Base-by-base conservation (phyloP, 1,140 invertebrate genomes). In the Laupala kohalensis region DNA sequence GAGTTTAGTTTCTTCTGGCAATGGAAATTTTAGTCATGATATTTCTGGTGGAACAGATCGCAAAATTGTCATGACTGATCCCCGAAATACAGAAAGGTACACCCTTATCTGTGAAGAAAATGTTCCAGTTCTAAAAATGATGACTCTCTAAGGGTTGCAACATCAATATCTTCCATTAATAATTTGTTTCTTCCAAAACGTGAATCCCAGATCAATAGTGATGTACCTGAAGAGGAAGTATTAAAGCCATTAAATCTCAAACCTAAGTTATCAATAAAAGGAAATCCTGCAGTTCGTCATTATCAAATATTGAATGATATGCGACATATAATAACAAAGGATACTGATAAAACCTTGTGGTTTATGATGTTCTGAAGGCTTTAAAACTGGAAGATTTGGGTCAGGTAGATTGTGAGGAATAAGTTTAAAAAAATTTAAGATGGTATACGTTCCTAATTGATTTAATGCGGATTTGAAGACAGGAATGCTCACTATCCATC, bases 401-500 rank as follows among this genome's bases (percentile, higher is more conserved):
- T 4, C 85, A 89, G 77, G 87, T 96, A 3, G 92, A 98, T 84
- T 97, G 95, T 82, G 97, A 99, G 62, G 92, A 95, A 77, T 95
- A 98, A 82, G 87, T 97, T 0, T 96, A 97, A 78, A 92, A 92
- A 79, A 85, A 75, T 94, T 92, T 74, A 95, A 96, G 84, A 91
- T 92, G 83, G 90, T 99, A 67, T 98, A 92, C 82, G 95, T 99
- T 76, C 98, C 98, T 64, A 98, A 95, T 83, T 99, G 98, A 98
- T 99, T 99, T 81, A 97, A 94, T 77, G 95, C 99, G 69, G 97
- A 99, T 84, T 86, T 99, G 6, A 99, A 99, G 84, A 98, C 96
- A 73, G 98, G 97, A 72, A 94, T 99, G 91, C 82, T 99, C 73
- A 98, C 96, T 6, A 96, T 99, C 78, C 96, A 98, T 79, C 84